Evolutionary conservation across 2,888 invertebrate species (phyloP), one percentile per base, ranked within the genome.

Genomic region (Carpatolechia fugitivella): DNA sequence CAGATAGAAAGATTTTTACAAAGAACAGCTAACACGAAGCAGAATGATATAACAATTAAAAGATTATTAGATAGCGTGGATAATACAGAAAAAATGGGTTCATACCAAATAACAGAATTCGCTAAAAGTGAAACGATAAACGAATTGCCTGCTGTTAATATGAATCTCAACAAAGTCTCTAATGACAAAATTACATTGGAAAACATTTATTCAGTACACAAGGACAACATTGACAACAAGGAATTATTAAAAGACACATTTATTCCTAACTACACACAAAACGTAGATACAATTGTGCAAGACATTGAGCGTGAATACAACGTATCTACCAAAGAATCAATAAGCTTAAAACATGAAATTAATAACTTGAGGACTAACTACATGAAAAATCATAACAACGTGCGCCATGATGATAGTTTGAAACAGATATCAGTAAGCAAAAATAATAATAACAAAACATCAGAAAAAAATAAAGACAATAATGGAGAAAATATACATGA

Each of bases 1-100:
- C 67, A 80, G 18, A 66, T 88, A 48, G 71, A 80, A 35, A 70
- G 76, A 53, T 88, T 74, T 62, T 68, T 89, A 53, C 58, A 70
- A 53, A 70, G 72, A 52, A 65, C 71, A 41, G 58, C n/a, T n/a
- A 16, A 60, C 33, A 55, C 56, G 44, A 62, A 56, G 8, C 35
- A 29, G 8, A 10, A 55, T 3, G 61, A 72, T 46, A 63, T 13
- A 41, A 54, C 58, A 38, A 6, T 76, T 29, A 54, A 60, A 20
- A 54, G n/a, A 20, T 4, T 55, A 64, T 33, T 60, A 62, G 24
- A 29, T 1, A 11, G 29, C 29, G 13, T 13, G 7, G 29, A 44
- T 0, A 8, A 6, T 4, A 16, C 13, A 14, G 36, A 36, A 36
- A 36, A 36, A 14, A 36, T 36, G n/a, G 14, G 1, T 38, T 14